phyloP scores from a whole-genome alignment of 2,797 vertebrate genomes.

The Oophaga sylvatica region DNA sequence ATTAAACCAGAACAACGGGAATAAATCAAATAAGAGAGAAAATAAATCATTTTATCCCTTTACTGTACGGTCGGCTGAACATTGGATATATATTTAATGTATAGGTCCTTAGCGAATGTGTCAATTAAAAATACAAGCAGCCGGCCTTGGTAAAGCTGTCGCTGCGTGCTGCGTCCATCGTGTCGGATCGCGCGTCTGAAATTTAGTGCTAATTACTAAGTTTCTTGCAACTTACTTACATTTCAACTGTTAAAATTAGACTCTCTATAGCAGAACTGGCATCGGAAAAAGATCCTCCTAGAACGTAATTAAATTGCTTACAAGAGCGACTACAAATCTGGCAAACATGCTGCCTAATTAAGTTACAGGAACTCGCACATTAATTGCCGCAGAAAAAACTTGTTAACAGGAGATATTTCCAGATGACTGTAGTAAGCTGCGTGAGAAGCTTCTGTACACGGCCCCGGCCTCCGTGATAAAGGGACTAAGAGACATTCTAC shows the following conservation, averaged over 20 bases:
- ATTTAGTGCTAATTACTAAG: conserved; percentile 44
- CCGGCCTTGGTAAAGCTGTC: neutral
- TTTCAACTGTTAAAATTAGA: conserved; percentile 57
- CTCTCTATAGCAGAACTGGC: conserved; percentile 43
- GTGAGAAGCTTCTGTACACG: neutral
- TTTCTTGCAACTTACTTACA: conserved; percentile 54
- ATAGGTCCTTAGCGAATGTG: neutral
- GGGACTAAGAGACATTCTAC: neutral
- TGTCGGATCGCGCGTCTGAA: neutral
- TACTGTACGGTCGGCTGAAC: neutral
- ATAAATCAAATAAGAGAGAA: neutral
- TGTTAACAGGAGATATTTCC: conserved; percentile 43
- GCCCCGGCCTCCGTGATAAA: neutral
- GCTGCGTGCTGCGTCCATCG: neutral
- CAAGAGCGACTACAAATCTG: conserved; percentile 60
- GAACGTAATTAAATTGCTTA: conserved; percentile 59
- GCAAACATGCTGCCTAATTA: conserved; percentile 57
- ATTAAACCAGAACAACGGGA: neutral
- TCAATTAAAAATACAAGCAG: conserved; percentile 14
- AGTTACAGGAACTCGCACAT: conserved; percentile 54
- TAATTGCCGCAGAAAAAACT: conserved; percentile 50
- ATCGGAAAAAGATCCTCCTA: conserved; percentile 45
- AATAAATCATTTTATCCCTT: neutral
- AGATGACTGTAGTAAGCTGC: neutral
- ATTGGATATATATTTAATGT: neutral